Percentiles rank a stretch among this genome's conserved stretches.
Conservation (phyloP, 1,140 invertebrate species). For the Dreissena polymorpha region DNA sequence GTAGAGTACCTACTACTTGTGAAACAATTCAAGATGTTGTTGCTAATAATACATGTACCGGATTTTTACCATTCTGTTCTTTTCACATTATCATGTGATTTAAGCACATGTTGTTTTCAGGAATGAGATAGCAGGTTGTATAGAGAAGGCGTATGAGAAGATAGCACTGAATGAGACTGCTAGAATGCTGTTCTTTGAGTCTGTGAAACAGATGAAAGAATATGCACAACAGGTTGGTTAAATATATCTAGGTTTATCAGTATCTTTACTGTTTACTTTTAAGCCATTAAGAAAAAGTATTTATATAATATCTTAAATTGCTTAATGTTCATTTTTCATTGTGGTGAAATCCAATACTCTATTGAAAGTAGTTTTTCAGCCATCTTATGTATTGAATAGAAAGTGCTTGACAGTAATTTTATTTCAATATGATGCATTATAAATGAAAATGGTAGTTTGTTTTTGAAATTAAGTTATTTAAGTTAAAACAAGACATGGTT, state of each 20-base stretch:
- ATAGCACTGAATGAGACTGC: constrained; percentile 93
- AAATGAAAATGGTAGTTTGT: too few species aligned
- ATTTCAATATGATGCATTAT: too few species aligned
- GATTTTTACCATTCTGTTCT: too few species aligned
- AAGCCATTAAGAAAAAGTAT: not conserved
- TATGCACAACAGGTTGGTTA: constrained; percentile 85
- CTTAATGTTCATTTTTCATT: not conserved
- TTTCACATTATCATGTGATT: too few species aligned
- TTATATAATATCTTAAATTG: not conserved
- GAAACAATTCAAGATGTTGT: too few species aligned
- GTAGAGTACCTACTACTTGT: too few species aligned
- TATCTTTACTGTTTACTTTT: too few species aligned
- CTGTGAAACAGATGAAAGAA: constrained; percentile 85
- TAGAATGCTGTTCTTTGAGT: constrained; percentile 92
- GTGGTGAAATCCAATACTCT: not conserved
- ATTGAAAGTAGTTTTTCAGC: not conserved
- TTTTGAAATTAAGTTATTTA: too few species aligned
- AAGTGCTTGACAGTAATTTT: too few species aligned
- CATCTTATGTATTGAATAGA: too few species aligned
- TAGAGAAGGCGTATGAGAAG: constrained; percentile 97
- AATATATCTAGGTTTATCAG: not conserved
- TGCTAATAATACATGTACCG: too few species aligned
- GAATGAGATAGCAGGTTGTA: constrained; percentile 97
- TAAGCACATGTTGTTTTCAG: constrained; percentile 62
- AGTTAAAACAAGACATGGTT: too few species aligned